Conservation (phyloP, 2,113 vertebrate genomes). For the Lycaon pictus region DNA sequence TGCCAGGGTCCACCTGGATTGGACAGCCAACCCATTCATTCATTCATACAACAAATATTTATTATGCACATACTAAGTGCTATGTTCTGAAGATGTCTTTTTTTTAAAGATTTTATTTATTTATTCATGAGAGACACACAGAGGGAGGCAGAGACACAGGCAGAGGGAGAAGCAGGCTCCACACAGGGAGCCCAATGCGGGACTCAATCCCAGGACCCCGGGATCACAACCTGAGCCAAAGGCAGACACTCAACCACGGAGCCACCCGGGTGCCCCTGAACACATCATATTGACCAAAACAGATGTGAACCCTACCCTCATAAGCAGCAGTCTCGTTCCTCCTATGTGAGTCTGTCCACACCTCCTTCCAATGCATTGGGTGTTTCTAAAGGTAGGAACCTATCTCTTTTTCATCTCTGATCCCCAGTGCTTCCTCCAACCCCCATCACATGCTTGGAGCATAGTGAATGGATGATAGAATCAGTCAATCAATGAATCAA, state of each 20-base stretch:
- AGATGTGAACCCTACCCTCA: not conserved
- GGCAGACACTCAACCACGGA: too few relatives aligned
- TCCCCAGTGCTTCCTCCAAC: not conserved
- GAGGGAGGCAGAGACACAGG: too few relatives aligned
- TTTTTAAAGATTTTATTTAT: too few relatives aligned
- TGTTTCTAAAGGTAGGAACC: not conserved
- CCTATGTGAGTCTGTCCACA: not conserved
- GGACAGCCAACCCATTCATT: not conserved
- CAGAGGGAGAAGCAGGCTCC: too few relatives aligned
- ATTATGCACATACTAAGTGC: not conserved
- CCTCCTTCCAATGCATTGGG: not conserved
- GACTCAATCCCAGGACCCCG: too few relatives aligned
- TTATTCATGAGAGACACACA: too few relatives aligned
- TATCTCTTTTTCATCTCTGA: not conserved
- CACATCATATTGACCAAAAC: not conserved
- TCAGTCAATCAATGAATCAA: too few relatives aligned
- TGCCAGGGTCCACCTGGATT: not conserved
- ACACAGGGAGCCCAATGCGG: too few relatives aligned
- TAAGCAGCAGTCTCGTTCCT: not conserved
- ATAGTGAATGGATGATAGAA: too few relatives aligned
- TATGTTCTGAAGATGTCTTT: not conserved
- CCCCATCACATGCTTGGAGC: too few relatives aligned
- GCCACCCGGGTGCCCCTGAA: too few relatives aligned
- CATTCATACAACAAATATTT: not conserved
- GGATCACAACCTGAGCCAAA: too few relatives aligned